These are phyloP conservation scores for Balaenoptera acutorostrata DNA, from an alignment of 2,113 vertebrate species.

Conservation along the genomic window DNA sequence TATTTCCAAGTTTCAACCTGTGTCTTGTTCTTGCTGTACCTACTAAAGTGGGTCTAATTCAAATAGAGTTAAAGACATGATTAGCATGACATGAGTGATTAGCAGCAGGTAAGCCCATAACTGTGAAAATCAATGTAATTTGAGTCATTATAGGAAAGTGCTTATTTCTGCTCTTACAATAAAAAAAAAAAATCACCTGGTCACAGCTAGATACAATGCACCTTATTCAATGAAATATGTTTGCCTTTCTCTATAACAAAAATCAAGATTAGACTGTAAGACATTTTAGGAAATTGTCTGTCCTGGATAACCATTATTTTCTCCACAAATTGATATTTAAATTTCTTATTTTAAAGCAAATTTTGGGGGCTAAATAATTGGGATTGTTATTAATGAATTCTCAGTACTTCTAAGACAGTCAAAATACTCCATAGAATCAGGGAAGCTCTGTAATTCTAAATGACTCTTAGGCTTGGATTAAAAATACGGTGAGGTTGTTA, in stretches of 20 bases:
- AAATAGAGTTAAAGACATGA: conserved; percentile 49
- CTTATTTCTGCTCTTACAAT: conserved; percentile 63
- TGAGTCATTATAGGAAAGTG: conserved; percentile 61
- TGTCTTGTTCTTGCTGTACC: neutral
- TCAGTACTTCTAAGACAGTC: neutral
- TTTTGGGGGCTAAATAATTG: neutral
- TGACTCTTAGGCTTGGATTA: neutral
- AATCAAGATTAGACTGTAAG: conserved; percentile 40
- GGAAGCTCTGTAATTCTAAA: neutral
- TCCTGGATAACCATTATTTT: conserved; percentile 49
- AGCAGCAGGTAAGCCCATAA: conserved; percentile 53
- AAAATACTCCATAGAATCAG: neutral
- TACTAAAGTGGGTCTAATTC: conserved; percentile 40
- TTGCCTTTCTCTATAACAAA: conserved; percentile 51
- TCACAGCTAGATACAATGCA: conserved; percentile 45
- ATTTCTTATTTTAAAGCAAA: conserved; percentile 52
- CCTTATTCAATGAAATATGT: conserved; percentile 46
- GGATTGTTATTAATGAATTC: conserved; percentile 13
- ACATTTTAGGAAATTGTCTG: conserved; percentile 39
- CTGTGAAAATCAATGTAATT: conserved; percentile 75
- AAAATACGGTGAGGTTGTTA: neutral
- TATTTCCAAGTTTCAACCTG: neutral
- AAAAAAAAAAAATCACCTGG: conserved; percentile 52
- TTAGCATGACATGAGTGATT: conserved; percentile 62
- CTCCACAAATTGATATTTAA: conserved; percentile 40